These are phyloP conservation scores for Junonia oenone DNA, from an alignment of 2,888 invertebrate species.

Conservation along the genomic window DNA sequence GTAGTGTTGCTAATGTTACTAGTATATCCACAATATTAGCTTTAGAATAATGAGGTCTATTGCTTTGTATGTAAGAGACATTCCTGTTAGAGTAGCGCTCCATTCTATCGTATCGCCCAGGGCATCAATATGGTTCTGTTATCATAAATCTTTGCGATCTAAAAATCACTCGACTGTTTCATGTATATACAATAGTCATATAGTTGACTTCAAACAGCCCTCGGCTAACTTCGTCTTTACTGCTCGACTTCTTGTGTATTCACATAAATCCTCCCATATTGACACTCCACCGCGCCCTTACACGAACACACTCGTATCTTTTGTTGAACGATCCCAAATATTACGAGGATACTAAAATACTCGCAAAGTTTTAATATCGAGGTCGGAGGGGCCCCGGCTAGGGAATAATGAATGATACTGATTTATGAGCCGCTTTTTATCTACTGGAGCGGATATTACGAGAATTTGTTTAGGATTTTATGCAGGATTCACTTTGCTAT, in stretches of 20 bases:
- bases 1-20: too few relatives aligned
- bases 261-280: slow-evolving; percentile 59
- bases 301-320: slow-evolving; percentile 51
- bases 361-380: slow-evolving; percentile 7
- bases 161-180: neutral
- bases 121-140: too few relatives aligned
- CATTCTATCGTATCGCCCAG: too few relatives aligned
- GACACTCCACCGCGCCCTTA: slow-evolving; percentile 46
- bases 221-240: slow-evolving; percentile 14
- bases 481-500: neutral
- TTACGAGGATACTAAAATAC: slow-evolving; percentile 29
- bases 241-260: slow-evolving; percentile 37
- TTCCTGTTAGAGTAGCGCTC: too few relatives aligned
- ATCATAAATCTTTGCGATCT: too few relatives aligned
- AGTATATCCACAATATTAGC: too few relatives aligned
- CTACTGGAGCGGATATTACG: neutral
- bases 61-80: too few relatives aligned
- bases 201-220: neutral
- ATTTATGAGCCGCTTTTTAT: slow-evolving; percentile 14
- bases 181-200: neutral
- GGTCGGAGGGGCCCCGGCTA: slow-evolving; percentile 6
- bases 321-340: slow-evolving; percentile 50
- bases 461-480: slow-evolving; percentile 2
- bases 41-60: too few relatives aligned
- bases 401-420: slow-evolving; percentile 15